Base-by-base conservation (phyloP, 2,888 invertebrate species). In the Brachylomia viminalis region DNA sequence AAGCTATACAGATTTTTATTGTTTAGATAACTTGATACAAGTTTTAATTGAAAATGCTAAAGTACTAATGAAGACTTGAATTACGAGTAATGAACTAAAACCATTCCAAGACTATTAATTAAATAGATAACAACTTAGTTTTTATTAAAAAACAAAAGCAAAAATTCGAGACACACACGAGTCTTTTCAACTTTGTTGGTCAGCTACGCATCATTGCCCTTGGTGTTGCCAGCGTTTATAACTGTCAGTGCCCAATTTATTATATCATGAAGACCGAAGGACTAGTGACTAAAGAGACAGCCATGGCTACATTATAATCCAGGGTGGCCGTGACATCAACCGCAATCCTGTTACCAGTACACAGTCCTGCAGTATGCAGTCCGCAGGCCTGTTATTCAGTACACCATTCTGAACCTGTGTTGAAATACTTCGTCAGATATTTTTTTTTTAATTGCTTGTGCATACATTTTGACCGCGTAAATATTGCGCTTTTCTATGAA, bases 11-110 rank as follows among this genome's bases (percentile, higher is more conserved):
- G 52, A 23, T 47, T 65, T 86, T 64, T 62, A 74, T 65, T 64
- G 13, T 67, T 52, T 15, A 47, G 38, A 54, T 52, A 59, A 38
- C 38, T 20, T 56, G 13, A 38, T 52, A 49, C 27, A 72, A 77
- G 54, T 82, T 76, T 76, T 62, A 77, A 61, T 79, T 66, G 30
- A 66, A 74, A 77, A 66, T 33, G 20, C 20, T 61, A n/a, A 78
- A 58, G 15, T 33, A 30, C 52, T 54, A 54, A 27, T 42, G 1
- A 5, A 49, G 10, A 49, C 13, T 82, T 54, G 30, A 59, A 82
- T 47, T 54, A n/a, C n/a, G n/a, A 17, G 30, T 27, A 77, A 75
- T 47, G 6, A 17, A 54, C 30, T 74, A 1, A 74, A 30, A 62
- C 30, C 20, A 42, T 82, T 52, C 20, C 8, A 47, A 38, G 45